Conservation (phyloP, 2,888 invertebrate species). For the Beris morrisii region DNA sequence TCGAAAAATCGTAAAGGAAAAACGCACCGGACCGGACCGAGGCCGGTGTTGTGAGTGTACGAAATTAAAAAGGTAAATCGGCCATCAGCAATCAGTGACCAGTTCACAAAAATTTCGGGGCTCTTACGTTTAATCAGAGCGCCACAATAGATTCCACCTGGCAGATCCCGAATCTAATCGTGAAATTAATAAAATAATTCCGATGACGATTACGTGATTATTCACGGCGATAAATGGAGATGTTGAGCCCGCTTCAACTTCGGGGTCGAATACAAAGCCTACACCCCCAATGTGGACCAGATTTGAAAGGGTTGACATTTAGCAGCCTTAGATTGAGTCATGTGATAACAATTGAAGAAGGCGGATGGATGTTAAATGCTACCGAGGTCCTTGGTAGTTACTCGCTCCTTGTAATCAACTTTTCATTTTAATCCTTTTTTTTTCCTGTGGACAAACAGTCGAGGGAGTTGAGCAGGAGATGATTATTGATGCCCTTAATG, state of each 20-base stretch:
- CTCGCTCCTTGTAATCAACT: conserved; percentile 20
- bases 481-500: conserved; percentile 36
- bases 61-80: no score
- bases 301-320: conserved; percentile 27
- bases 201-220: no score
- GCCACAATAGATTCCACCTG: no score
- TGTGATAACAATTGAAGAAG: conserved; percentile 29
- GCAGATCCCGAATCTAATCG: no score
- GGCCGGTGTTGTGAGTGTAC: no score
- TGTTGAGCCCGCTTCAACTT: background rate
- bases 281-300: background rate
- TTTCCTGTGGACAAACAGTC: conserved; percentile 6
- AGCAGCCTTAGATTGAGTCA: conserved; percentile 27
- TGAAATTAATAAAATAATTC: no score
- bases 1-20: conserved; percentile 28
- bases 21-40: conserved; percentile 2
- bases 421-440: conserved; percentile 34
- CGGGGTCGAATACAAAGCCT: no score
- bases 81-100: no score
- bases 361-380: conserved; percentile 19
- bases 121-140: no score
- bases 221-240: conserved; percentile 11
- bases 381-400: background rate
- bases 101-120: no score
- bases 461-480: conserved; percentile 9